These are phyloP conservation scores for Oikopleura albicans DNA, from an alignment of 23 tunicate genomes.

Conservation along the genomic window DNA sequence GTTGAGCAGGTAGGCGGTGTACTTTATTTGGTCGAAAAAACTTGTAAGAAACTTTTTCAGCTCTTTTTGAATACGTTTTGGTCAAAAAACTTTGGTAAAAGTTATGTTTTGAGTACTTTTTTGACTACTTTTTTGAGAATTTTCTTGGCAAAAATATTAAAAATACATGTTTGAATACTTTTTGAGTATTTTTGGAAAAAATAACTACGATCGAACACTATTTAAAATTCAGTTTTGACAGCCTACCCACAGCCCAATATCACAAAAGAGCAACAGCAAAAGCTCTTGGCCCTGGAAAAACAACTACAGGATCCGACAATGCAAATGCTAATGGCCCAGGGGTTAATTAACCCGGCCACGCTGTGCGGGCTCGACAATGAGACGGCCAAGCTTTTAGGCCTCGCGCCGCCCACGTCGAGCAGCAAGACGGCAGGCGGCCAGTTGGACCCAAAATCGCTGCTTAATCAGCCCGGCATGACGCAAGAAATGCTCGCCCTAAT, in stretches of 20 bases:
- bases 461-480: slow-evolving; percentile 7
- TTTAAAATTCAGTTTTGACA: too few species aligned
- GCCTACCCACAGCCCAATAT: background rate
- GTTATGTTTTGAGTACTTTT: too few species aligned
- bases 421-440: background rate
- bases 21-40: too few species aligned
- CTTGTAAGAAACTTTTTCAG: too few species aligned
- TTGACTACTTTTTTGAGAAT: too few species aligned
- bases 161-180: too few species aligned
- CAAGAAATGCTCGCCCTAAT: background rate
- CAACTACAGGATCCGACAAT: slow-evolving; percentile 5
- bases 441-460: background rate
- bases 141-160: too few species aligned
- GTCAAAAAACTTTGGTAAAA: too few species aligned
- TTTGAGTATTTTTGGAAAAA: too few species aligned
- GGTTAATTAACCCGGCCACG: background rate
- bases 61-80: too few species aligned
- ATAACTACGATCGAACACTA: too few species aligned
- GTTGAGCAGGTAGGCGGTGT: too few species aligned
- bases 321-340: background rate
- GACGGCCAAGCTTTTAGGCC: background rate
- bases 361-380: background rate
- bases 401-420: background rate
- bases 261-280: background rate
- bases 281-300: slow-evolving; percentile 3